Conservation (phyloP, 2,113 vertebrate species). For the Muntiacus reevesi region DNA sequence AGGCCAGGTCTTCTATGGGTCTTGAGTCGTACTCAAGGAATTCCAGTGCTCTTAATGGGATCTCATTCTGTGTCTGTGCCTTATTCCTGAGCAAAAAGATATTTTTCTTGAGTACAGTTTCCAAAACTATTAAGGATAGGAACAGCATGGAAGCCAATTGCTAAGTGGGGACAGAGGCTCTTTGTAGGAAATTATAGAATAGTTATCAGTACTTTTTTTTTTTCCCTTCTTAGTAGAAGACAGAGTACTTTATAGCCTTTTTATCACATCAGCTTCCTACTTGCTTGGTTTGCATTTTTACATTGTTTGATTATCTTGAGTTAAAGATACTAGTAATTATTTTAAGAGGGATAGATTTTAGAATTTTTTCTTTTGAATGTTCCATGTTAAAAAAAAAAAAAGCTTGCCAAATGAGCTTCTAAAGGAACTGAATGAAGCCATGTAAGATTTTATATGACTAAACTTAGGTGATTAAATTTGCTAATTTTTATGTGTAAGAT, state of each 20-base stretch:
- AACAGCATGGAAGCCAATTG: neutral
- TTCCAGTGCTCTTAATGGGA: neutral
- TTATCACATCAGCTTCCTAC: neutral
- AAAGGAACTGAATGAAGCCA: neutral
- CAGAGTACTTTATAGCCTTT: neutral
- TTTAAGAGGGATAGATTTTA: slow-evolving; percentile 7
- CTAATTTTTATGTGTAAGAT: neutral
- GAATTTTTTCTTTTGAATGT: neutral
- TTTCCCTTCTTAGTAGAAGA: neutral
- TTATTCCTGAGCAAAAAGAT: neutral
- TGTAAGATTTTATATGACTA: neutral
- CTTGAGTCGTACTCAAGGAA: neutral
- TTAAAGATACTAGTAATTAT: neutral
- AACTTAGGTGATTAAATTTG: neutral
- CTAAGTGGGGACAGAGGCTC: neutral
- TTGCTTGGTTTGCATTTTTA: neutral
- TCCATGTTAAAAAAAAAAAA: neutral
- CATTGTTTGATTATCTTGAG: neutral
- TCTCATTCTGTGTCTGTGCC: neutral
- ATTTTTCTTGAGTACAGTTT: neutral
- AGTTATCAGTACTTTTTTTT: neutral
- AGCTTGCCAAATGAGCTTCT: neutral
- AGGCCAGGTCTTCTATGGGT: neutral
- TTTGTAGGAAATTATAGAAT: neutral
- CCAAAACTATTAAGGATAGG: neutral